Evolutionary conservation across 2,797 vertebrate genomes (phyloP).

Genomic region (Mastacembelus armatus): DNA sequence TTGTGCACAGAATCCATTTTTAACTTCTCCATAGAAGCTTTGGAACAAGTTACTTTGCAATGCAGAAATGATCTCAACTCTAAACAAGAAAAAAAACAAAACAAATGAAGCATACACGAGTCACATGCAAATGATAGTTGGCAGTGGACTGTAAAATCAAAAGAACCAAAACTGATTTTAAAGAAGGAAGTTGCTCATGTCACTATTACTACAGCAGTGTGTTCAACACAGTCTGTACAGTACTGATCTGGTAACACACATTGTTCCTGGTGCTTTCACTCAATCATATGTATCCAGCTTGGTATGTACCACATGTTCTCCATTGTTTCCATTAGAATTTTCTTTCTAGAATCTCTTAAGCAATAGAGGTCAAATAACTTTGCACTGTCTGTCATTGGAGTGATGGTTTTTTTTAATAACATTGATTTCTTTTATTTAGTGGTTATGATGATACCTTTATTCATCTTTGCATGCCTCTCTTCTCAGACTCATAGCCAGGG

Average conservation of each 20-base stretch:
- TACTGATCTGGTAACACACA: not conserved
- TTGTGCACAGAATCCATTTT: not conserved
- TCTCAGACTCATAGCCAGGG: conserved; percentile 89
- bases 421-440: no score
- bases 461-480: not conserved
- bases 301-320: not conserved
- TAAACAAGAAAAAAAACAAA: not conserved
- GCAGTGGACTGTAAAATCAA: not conserved
- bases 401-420: not conserved
- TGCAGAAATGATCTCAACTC: not conserved
- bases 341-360: not conserved
- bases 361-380: not conserved
- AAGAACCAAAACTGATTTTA: no score
- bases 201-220: not conserved
- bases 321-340: conserved; percentile 4
- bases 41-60: not conserved
- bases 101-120: conserved; percentile 11
- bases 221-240: not conserved
- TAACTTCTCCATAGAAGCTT: not conserved
- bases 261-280: not conserved
- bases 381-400: not conserved
- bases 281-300: not conserved
- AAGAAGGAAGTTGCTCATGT: not conserved
- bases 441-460: not conserved
- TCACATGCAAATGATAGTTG: conserved; percentile 11